phyloP scores from a whole-genome alignment of 1,140 invertebrate genomes.

The Macrobrachium nipponense region DNA sequence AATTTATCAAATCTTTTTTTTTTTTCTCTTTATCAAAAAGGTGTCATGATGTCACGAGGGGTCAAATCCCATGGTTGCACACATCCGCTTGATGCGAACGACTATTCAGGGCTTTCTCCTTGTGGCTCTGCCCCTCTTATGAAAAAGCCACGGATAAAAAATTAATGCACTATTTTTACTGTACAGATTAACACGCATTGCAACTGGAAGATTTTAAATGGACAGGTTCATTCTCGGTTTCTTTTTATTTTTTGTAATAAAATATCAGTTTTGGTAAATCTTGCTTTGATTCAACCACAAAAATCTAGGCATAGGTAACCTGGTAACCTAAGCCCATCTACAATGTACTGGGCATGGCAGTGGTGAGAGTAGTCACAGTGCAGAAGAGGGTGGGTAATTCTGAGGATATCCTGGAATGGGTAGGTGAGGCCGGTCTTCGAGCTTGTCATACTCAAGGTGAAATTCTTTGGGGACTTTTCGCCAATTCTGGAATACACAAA shows the following conservation, averaged over 20 bases:
- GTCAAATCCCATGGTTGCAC: too few species aligned
- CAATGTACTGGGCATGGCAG: conserved; percentile 41
- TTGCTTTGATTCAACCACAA: conserved; percentile 55
- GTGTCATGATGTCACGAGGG: too few species aligned
- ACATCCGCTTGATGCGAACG: too few species aligned
- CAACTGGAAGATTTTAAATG: conserved; percentile 53
- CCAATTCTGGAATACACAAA: conserved; percentile 68
- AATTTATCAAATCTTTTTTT: too few species aligned
- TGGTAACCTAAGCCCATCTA: conserved; percentile 47
- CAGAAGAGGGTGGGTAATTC: conserved; percentile 39
- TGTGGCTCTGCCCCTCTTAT: too few species aligned
- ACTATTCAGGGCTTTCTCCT: too few species aligned
- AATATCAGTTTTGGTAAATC: conserved; percentile 48
- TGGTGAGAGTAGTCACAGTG: conserved; percentile 47
- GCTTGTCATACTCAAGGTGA: conserved; percentile 96
- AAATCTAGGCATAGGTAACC: conserved; percentile 37
- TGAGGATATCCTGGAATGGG: conserved; percentile 37
- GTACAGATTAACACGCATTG: not conserved
- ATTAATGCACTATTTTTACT: conserved; percentile 17
- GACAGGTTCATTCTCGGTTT: conserved; percentile 37
- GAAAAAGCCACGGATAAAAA: conserved; percentile 2
- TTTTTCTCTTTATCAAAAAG: too few species aligned
- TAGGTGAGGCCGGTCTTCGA: conserved; percentile 84
- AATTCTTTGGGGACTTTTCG: conserved; percentile 87
- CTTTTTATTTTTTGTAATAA: conserved; percentile 39